Evolutionary conservation across 2,797 vertebrate genomes (phyloP).

Genomic region (Gobio occitaniae): DNA sequence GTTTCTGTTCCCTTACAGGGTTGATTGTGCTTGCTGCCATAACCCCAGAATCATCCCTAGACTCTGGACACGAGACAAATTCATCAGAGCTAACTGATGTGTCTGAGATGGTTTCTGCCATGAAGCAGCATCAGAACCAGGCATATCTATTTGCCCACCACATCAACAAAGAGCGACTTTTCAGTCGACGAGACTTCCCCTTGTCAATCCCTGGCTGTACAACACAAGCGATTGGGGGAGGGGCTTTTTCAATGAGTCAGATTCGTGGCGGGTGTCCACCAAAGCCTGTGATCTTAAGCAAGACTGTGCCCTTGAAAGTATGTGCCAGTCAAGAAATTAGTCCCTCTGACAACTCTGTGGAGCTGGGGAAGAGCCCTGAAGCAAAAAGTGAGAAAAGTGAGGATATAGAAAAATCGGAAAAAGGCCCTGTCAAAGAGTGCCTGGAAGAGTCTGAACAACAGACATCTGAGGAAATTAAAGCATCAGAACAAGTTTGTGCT

Average conservation of each 20-base stretch:
- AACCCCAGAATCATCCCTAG: slow-evolving; percentile 96
- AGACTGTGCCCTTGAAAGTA: slow-evolving; percentile 84
- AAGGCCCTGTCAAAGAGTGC: slow-evolving; percentile 72
- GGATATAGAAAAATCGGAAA: slow-evolving; percentile 69
- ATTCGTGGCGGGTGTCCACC: slow-evolving; percentile 82
- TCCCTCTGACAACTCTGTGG: slow-evolving; percentile 63
- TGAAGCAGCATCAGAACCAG: slow-evolving; percentile 97
- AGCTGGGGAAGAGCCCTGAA: slow-evolving; percentile 76
- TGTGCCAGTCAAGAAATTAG: slow-evolving; percentile 76
- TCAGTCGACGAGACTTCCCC: slow-evolving; percentile 91
- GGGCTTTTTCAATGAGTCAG: slow-evolving; percentile 85
- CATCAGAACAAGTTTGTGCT: slow-evolving; percentile 61
- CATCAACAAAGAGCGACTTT: slow-evolving; percentile 93
- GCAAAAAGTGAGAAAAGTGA: slow-evolving; percentile 76
- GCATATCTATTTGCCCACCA: slow-evolving; percentile 96
- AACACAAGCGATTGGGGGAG: slow-evolving; percentile 89
- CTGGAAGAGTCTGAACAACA: slow-evolving; percentile 63
- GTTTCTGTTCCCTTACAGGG: slow-evolving; percentile 75
- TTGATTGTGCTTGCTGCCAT: slow-evolving; percentile 98
- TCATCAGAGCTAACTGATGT: slow-evolving; percentile 96
- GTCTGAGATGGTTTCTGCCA: slow-evolving; percentile 96
- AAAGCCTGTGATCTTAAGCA: slow-evolving; percentile 81
- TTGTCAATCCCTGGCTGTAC: slow-evolving; percentile 91
- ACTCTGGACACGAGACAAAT: slow-evolving; percentile 98
- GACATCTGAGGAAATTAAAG: slow-evolving; percentile 67